Evolutionary conservation across 2,797 vertebrate genomes (phyloP), one percentile per base, ranked within the genome.

Genomic region (Sciurus vulgaris): DNA sequence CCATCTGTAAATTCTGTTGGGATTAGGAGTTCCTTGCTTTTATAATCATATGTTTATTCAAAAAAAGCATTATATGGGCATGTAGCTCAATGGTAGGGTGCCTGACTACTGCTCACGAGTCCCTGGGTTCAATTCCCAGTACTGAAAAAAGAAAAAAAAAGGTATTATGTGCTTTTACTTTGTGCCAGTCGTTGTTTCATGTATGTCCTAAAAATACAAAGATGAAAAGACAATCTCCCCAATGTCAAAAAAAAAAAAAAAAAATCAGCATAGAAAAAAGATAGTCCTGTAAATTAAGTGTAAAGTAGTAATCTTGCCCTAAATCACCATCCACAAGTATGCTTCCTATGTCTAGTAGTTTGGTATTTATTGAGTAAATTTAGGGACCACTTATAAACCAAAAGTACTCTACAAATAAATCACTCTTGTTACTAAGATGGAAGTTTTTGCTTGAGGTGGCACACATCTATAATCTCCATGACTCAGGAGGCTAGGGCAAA

Each of bases 361-460:
- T 84, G 76, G 28, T 88, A 65, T 73, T 73, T 92, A 86, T 83
- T 89, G 49, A 83, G 63, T 41, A 89, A 86, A 89, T 77, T 76
- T 41, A 77, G 91, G 35, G 70, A 59, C 44, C 30, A 51, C 82
- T 88, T 88, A 20, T 47, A 70, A 86, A 63, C 17, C 12, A 87
- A 88, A n/a, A 7, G 54, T 67, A 81, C 28, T 69, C 38, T 67
- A 90, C 44, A 93, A 65, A 89, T 61, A 59, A 41, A 35, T 44
- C 33, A 74, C 35, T 74, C 59, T 79, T 76, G 17, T 91, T 72
- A 65, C 49, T 82, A 79, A 76, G 18, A 54, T 81, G 17, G 33
- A 77, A 72, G 22, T 12, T 84, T 77, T 93, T 67, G 54, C 18
- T 7, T 56, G 54, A 18, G 20, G 54, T 56, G 54, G 51, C 14